Evolutionary conservation across 1,140 invertebrate genomes (phyloP).

Genomic region (Elysia chlorotica): DNA sequence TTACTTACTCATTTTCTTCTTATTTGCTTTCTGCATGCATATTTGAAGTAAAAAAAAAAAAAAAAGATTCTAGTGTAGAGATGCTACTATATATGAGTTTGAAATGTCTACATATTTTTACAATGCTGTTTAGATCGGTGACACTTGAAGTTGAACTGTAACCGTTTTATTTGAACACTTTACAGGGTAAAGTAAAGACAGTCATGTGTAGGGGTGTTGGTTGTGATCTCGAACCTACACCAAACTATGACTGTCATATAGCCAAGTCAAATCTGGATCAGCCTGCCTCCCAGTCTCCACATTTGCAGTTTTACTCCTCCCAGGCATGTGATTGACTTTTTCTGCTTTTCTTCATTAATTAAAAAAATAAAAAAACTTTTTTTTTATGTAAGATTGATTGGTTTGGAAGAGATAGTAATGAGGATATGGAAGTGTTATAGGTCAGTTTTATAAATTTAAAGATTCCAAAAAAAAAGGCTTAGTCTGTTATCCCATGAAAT

Average conservation of each 20-base stretch:
- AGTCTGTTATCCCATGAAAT: too few relatives aligned
- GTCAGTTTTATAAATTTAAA: too few relatives aligned
- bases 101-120: neutral
- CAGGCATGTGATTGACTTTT: too few relatives aligned
- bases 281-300: neutral
- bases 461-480: too few relatives aligned
- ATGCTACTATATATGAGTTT: neutral
- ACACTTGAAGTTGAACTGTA: neutral
- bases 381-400: too few relatives aligned
- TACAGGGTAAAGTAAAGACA: constrained; percentile 21
- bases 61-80: neutral
- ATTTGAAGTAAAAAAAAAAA: neutral
- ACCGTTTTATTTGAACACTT: neutral
- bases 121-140: neutral
- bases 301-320: constrained; percentile 14
- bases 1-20: neutral
- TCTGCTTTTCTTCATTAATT: too few relatives aligned
- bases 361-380: too few relatives aligned
- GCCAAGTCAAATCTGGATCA: constrained; percentile 22
- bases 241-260: constrained; percentile 22
- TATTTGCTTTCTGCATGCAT: neutral
- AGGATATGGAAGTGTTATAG: too few relatives aligned
- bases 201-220: constrained; percentile 16
- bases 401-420: too few relatives aligned
- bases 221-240: constrained; percentile 18